Percentiles rank a stretch among this genome's conserved stretches.
Evolutionary conservation across 2,888 invertebrate genomes (phyloP).

Genomic region (Mesoligia furuncula): DNA sequence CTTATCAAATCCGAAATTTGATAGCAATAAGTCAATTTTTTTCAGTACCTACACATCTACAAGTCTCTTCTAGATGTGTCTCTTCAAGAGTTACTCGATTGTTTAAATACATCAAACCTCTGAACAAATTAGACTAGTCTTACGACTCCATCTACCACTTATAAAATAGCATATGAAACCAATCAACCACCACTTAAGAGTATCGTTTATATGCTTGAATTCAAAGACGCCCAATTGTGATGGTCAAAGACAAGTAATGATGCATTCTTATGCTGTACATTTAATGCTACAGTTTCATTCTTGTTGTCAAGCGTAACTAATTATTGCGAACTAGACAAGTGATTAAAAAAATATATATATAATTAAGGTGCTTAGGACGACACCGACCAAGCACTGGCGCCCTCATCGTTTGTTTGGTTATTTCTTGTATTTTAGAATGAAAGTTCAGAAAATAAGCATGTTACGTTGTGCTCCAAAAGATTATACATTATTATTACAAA

Average conservation of each 20-base stretch:
- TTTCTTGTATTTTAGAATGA: too few species aligned
- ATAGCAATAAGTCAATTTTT: neutral
- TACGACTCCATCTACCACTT: slow-evolving; percentile 35
- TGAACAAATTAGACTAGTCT: slow-evolving; percentile 27
- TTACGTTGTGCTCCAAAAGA: too few species aligned
- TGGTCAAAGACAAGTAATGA: slow-evolving; percentile 30
- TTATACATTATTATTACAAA: too few species aligned
- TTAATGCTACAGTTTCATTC: neutral
- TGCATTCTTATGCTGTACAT: slow-evolving; percentile 27
- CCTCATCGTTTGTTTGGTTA: too few species aligned
- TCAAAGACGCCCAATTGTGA: slow-evolving; percentile 34
- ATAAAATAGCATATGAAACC: slow-evolving; percentile 44
- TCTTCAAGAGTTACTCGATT: neutral
- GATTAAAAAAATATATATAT: neutral
- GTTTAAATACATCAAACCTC: slow-evolving; percentile 9
- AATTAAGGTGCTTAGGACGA: neutral
- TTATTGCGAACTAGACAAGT: neutral
- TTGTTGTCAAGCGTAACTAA: neutral
- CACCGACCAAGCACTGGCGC: too few species aligned
- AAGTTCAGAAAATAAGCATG: too few species aligned
- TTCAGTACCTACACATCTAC: neutral
- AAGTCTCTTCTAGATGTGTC: neutral
- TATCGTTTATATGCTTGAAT: slow-evolving; percentile 33
- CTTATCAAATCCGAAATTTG: neutral
- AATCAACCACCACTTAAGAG: slow-evolving; percentile 47